Percentiles rank a stretch among this genome's conserved stretches.
These are phyloP conservation scores for Hylaeus volcanicus DNA, from an alignment of 1,140 invertebrate genomes.

Conservation along the genomic window DNA sequence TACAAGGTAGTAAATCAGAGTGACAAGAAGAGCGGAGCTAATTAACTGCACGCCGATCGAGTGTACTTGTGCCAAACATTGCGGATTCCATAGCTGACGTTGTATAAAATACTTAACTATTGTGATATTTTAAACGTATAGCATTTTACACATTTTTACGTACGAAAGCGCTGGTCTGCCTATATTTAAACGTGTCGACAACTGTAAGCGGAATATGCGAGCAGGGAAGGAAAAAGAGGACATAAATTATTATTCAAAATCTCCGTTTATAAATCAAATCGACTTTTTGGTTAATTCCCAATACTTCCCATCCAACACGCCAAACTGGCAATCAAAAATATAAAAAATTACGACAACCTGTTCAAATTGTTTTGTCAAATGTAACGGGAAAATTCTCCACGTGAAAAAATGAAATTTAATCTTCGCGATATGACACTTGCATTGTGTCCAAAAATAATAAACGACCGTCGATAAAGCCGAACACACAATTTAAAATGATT, in stretches of 20 bases:
- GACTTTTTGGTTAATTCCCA: too few relatives aligned
- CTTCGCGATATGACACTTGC: background rate
- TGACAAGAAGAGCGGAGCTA: slow-evolving; percentile 1
- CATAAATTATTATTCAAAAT: background rate
- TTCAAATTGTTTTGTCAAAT: background rate
- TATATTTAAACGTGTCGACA: background rate
- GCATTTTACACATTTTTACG: slow-evolving; percentile 4
- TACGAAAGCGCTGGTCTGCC: too few relatives aligned
- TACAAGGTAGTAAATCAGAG: slow-evolving; percentile 27
- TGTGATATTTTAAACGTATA: background rate
- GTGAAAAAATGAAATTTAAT: background rate
- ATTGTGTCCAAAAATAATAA: background rate
- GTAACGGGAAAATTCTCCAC: too few relatives aligned
- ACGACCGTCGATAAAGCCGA: background rate
- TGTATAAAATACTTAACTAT: background rate
- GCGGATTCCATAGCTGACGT: background rate
- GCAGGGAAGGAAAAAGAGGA: background rate
- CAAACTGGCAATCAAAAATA: background rate
- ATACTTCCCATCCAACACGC: background rate
- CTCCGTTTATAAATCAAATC: too few relatives aligned
- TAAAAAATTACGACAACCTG: background rate
- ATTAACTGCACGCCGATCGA: background rate
- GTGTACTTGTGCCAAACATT: background rate
- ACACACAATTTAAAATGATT: too few relatives aligned
- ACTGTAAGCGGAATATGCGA: background rate